phyloP scores from a whole-genome alignment of 2,797 vertebrate species.

The Perodicticus potto region DNA sequence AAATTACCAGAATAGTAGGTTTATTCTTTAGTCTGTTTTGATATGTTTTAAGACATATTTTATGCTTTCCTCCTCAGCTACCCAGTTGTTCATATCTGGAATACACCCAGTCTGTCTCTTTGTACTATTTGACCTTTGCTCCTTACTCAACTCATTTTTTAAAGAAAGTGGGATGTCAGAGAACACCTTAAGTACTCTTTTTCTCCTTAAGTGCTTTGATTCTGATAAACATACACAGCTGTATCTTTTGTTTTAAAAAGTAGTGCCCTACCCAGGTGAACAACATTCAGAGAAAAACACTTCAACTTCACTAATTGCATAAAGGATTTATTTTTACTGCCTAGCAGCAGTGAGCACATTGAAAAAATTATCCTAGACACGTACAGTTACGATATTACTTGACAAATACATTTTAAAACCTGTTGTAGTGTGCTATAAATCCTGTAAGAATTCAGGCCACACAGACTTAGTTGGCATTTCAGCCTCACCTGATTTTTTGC shows the following conservation, averaged over 20 bases:
- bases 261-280: background rate
- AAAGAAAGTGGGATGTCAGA: background rate
- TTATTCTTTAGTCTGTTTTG: conserved; percentile 14
- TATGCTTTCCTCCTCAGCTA: background rate
- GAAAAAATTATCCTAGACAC: conserved; percentile 17
- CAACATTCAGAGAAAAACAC: background rate
- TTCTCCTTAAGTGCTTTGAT: background rate
- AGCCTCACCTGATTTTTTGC: background rate
- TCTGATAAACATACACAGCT: background rate
- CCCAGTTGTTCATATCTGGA: background rate
- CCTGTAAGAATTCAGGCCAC: background rate
- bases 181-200: background rate
- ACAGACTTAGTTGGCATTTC: background rate
- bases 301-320: background rate
- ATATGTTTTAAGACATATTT: conserved; percentile 25
- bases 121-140: background rate
- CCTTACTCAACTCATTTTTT: background rate
- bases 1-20: background rate
- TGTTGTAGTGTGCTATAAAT: background rate
- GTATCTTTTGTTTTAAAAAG: conserved; percentile 40
- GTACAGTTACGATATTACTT: background rate
- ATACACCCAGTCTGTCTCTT: background rate
- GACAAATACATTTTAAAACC: background rate
- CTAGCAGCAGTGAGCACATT: background rate
- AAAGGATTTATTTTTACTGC: background rate